Evolutionary conservation across 2,888 invertebrate genomes (phyloP).

Genomic region (Meteorus cinctellus): DNA sequence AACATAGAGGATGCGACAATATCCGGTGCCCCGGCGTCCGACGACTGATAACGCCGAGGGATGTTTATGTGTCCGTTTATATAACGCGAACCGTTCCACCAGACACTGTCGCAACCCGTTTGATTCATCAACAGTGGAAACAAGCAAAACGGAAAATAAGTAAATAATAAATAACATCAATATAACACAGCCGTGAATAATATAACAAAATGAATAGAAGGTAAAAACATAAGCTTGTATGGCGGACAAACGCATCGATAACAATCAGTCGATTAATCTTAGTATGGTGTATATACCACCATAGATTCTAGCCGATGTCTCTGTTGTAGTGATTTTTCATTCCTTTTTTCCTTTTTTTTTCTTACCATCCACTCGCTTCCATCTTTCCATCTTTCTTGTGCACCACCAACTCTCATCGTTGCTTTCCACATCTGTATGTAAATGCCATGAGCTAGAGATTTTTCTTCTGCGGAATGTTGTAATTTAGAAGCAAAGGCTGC

Average conservation of each 20-base stretch:
- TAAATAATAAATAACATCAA: conserved; percentile 40
- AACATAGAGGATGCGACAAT: conserved; percentile 73
- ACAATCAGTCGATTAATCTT: conserved; percentile 27
- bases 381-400: conserved; percentile 56
- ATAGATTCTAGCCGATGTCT: conserved; percentile 37
- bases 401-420: conserved; percentile 38
- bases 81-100: conserved; percentile 43
- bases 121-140: conserved; percentile 27
- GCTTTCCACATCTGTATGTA: conserved; percentile 69
- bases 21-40: conserved; percentile 74
- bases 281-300: conserved; percentile 19
- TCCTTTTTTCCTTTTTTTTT: conserved; percentile 13
- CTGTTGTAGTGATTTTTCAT: conserved; percentile 27
- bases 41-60: conserved; percentile 73
- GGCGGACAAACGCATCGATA: neutral
- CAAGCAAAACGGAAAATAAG: conserved; percentile 36
- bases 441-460: conserved; percentile 62
- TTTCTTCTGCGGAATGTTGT: conserved; percentile 56
- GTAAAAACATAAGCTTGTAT: conserved; percentile 6
- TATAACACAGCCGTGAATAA: conserved; percentile 37
- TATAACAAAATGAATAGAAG: conserved; percentile 12
- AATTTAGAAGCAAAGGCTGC: conserved; percentile 49
- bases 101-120: conserved; percentile 37
- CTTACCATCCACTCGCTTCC: conserved; percentile 16
- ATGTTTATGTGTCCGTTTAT: conserved; percentile 70